These are phyloP conservation scores for Lacerta bilineata DNA, from an alignment of 2,797 vertebrate species.

Conservation along the genomic window DNA sequence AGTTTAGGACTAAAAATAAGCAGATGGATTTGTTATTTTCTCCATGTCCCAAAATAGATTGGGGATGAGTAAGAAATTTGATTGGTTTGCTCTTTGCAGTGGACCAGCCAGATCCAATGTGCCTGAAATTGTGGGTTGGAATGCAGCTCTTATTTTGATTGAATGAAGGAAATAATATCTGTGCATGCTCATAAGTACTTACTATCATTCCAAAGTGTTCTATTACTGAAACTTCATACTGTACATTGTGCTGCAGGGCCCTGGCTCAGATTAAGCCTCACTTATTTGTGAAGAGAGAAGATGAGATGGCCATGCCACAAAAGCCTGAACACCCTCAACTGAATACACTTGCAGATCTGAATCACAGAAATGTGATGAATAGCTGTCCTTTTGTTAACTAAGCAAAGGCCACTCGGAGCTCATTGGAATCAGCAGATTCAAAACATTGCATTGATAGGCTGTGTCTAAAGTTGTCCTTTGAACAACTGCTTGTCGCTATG, in stretches of 20 bases:
- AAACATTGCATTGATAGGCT: not conserved
- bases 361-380: conserved; percentile 25
- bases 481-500: conserved; percentile 2
- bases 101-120: no score
- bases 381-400: conserved; percentile 3
- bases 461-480: conserved; percentile 1
- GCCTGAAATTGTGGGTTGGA: no score
- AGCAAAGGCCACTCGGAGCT: not conserved
- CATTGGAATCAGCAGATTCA: conserved; percentile 14
- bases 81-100: no score
- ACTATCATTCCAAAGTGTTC: no score
- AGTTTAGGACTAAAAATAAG: not conserved
- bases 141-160: no score
- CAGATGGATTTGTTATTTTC: not conserved
- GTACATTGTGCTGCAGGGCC: no score
- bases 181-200: no score
- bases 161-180: no score
- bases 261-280: no score
- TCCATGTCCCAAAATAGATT: not conserved
- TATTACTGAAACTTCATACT: no score
- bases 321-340: not conserved
- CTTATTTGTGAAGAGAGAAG: no score
- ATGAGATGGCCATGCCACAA: not conserved
- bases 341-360: conserved; percentile 7
- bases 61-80: not conserved